Evolutionary conservation across 2,888 invertebrate species (phyloP).

Genomic region (Mesorhabditis sp.): DNA sequence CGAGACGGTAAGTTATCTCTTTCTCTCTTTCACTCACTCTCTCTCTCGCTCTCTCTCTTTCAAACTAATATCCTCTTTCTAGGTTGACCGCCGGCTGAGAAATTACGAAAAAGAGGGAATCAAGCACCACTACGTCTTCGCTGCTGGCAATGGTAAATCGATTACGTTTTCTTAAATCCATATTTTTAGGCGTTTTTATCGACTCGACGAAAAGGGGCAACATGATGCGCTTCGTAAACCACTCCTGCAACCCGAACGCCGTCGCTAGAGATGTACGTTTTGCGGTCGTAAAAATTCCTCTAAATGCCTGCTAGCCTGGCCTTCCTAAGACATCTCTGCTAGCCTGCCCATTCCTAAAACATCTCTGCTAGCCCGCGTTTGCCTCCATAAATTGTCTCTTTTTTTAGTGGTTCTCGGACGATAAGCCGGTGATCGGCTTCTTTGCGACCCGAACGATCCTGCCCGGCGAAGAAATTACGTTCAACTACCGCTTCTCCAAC

Average conservation of each 20-base stretch:
- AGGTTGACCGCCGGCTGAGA: too few relatives aligned
- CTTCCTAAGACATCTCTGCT: background rate
- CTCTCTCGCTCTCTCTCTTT: too few relatives aligned
- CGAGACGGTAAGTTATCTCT: constrained; percentile 69
- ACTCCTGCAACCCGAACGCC: constrained; percentile 96
- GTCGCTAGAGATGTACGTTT: constrained; percentile 81
- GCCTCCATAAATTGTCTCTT: background rate
- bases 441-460: constrained; percentile 80
- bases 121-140: constrained; percentile 95
- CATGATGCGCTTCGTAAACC: constrained; percentile 93
- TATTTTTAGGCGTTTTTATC: constrained; percentile 63
- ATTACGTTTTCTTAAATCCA: too few relatives aligned
- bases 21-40: too few relatives aligned
- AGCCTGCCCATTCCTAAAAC: too few relatives aligned
- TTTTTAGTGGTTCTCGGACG: background rate
- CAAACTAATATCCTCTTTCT: too few relatives aligned
- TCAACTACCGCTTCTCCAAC: constrained; percentile 95
- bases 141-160: constrained; percentile 64
- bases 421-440: constrained; percentile 73
- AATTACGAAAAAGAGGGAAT: constrained; percentile 69
- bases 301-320: background rate
- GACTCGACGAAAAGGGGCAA: constrained; percentile 95
- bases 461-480: constrained; percentile 90
- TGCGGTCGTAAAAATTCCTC: background rate
- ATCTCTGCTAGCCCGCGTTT: too few relatives aligned